These are phyloP conservation scores for Microchirus variegatus DNA, from an alignment of 2,797 vertebrate species.

Conservation along the genomic window DNA sequence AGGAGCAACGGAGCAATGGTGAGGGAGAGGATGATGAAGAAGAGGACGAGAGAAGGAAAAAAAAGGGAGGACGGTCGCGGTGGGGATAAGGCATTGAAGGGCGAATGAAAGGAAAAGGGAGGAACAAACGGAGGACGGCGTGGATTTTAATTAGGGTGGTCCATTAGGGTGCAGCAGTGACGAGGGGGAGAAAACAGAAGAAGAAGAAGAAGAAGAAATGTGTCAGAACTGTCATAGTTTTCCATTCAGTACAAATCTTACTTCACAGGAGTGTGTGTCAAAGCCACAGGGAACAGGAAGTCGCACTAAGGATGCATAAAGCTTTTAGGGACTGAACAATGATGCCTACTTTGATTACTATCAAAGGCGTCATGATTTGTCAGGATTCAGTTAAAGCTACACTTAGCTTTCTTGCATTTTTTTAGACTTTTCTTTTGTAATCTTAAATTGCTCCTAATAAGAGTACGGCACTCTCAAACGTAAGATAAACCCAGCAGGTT, in stretches of 20 bases:
- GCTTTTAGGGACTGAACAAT: conserved; percentile 34
- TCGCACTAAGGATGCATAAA: conserved; percentile 47
- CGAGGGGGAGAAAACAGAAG: conserved; percentile 58
- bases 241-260: conserved; percentile 43
- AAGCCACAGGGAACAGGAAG: conserved; percentile 56
- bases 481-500: no score
- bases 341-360: conserved; percentile 10
- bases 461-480: no score
- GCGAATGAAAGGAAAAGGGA: conserved; percentile 14
- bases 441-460: no score
- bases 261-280: conserved; percentile 53
- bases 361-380: conserved; percentile 10
- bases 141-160: conserved; percentile 61
- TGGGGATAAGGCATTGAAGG: conserved; percentile 21
- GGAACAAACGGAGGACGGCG: conserved; percentile 24
- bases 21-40: conserved; percentile 11
- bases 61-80: conserved; percentile 18
- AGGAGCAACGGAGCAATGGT: conserved; percentile 49
- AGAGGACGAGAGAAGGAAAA: conserved; percentile 12
- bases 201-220: conserved; percentile 76
- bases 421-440: no score
- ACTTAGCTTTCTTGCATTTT: no score
- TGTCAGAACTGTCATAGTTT: conserved; percentile 69
- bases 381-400: no score
- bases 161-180: conserved; percentile 63